Percentiles rank a stretch among this genome's conserved stretches.
Evolutionary conservation across 2,888 invertebrate species (phyloP).

Genomic region (Willowsia nigromaculata): DNA sequence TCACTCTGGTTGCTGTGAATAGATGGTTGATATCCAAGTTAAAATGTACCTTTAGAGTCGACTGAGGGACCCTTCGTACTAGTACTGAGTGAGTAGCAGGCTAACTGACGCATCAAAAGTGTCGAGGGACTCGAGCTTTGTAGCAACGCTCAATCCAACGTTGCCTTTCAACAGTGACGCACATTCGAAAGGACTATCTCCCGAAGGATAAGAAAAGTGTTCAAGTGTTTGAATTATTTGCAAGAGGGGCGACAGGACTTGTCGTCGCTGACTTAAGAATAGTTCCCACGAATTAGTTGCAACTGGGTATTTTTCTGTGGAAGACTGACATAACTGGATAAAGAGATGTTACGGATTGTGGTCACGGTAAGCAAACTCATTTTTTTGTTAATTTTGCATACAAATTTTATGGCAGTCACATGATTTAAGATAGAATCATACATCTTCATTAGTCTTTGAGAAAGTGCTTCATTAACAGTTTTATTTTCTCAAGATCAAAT

Average conservation of each 20-base stretch:
- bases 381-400: neutral
- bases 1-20: too few relatives aligned
- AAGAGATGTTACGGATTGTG: slow-evolving; percentile 66
- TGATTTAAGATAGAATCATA: too few relatives aligned
- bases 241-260: neutral
- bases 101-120: neutral
- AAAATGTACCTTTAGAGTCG: neutral
- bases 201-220: neutral
- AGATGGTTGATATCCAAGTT: slow-evolving; percentile 2
- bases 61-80: neutral
- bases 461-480: too few relatives aligned
- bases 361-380: slow-evolving; percentile 59
- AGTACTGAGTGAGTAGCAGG: neutral
- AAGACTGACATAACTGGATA: slow-evolving; percentile 39
- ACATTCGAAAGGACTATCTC: slow-evolving; percentile 26
- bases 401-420: neutral
- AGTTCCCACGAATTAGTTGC: neutral
- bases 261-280: neutral
- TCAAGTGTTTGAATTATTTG: neutral
- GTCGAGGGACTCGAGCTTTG: slow-evolving; percentile 42
- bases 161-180: slow-evolving; percentile 58
- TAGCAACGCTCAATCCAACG: slow-evolving; percentile 44
- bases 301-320: neutral
- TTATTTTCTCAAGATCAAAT: too few relatives aligned
- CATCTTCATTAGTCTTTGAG: too few relatives aligned